Conservation (phyloP, 2,797 vertebrate genomes). For the Arrhamphus sclerolepis region DNA sequence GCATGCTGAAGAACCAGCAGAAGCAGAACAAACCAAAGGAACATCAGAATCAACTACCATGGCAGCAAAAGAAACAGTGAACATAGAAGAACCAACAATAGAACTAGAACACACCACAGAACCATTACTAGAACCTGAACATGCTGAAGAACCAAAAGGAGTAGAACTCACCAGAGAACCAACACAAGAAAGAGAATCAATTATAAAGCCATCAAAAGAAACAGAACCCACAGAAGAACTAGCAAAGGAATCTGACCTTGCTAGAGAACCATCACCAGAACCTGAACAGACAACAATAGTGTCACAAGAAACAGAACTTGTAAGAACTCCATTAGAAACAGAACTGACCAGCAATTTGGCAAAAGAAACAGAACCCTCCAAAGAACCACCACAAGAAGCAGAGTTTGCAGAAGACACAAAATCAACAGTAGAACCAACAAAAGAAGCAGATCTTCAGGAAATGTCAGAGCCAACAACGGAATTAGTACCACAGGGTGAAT, state of each 20-base stretch:
- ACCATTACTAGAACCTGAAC: neutral
- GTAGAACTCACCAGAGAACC: neutral
- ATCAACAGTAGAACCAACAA: neutral
- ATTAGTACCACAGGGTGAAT: neutral
- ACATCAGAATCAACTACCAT: too few relatives aligned
- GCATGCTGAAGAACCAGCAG: too few relatives aligned
- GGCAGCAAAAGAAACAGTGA: too few relatives aligned
- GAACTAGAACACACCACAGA: neutral
- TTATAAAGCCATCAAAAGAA: neutral
- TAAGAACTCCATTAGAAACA: neutral
- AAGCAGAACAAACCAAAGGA: too few relatives aligned
- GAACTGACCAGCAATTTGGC: neutral
- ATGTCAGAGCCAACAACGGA: neutral
- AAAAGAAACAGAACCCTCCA: neutral
- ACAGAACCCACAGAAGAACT: neutral
- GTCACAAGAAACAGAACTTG: neutral
- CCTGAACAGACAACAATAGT: too few relatives aligned
- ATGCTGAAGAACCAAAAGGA: neutral
- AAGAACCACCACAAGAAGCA: neutral
- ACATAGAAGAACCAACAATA: neutral
- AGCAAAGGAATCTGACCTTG: neutral
- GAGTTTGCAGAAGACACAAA: neutral
- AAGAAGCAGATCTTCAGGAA: neutral
- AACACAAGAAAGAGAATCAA: neutral
- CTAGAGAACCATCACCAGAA: neutral